A percentile compares a stretch with the other conserved stretches of the same genome.
Evolutionary conservation across 2,113 vertebrate genomes (phyloP).

Genomic region (Hucho hucho): DNA sequence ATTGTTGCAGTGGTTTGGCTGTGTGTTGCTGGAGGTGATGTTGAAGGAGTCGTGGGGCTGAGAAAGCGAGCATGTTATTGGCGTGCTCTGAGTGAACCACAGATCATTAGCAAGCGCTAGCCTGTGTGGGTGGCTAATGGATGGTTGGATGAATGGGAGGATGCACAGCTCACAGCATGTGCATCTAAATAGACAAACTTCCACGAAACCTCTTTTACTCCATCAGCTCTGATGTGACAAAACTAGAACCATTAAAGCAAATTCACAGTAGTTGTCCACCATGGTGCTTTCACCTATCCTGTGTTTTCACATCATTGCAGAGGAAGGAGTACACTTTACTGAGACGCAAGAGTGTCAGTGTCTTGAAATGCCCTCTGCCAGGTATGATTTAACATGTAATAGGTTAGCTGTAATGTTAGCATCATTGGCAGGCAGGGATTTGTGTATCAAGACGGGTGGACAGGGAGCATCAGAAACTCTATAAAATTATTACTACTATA

Average conservation of each 20-base stretch:
- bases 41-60: neutral
- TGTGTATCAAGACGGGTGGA: no score
- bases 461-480: no score
- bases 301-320: neutral
- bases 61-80: neutral
- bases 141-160: neutral
- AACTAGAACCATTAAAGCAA: neutral
- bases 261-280: no score
- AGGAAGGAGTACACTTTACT: neutral
- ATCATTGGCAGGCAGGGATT: no score
- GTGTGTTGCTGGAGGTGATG: slow-evolving; percentile 14
- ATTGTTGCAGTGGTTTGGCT: neutral
- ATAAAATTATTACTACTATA: no score
- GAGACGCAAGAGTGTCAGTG: neutral
- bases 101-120: slow-evolving; percentile 20
- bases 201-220: neutral
- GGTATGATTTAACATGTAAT: neutral
- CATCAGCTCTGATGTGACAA: neutral
- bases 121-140: slow-evolving; percentile 22
- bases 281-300: neutral
- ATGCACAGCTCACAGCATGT: neutral
- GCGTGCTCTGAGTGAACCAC: neutral
- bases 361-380: neutral
- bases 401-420: neutral
- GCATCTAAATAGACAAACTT: slow-evolving; percentile 3